Conservation (phyloP, 2,797 vertebrate species). For the Cephalopachus bancanus region DNA sequence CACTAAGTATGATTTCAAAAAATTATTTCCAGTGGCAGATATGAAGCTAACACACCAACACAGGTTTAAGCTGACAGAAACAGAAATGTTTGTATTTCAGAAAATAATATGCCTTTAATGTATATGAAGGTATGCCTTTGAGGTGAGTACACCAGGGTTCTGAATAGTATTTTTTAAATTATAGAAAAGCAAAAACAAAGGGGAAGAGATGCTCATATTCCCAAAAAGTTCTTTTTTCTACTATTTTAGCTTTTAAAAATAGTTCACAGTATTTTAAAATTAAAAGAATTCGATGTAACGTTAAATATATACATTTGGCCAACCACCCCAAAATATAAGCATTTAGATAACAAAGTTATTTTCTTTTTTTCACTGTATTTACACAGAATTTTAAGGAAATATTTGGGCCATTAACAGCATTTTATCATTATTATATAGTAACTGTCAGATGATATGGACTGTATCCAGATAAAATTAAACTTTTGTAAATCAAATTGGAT, state of each 20-base stretch:
- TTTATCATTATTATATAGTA: constrained; percentile 49
- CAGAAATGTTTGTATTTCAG: background rate
- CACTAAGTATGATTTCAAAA: constrained; percentile 6
- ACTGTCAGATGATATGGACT: constrained; percentile 47
- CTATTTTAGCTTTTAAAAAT: constrained; percentile 8
- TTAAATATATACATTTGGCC: constrained; percentile 17
- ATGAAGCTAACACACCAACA: background rate
- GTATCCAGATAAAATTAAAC: constrained; percentile 65
- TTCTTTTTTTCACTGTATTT: constrained; percentile 41
- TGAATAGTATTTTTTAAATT: constrained; percentile 45
- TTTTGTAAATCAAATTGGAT: constrained; percentile 62
- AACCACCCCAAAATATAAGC: background rate
- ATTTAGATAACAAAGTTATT: constrained; percentile 25
- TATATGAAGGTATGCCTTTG: too few species aligned
- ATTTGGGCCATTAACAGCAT: constrained; percentile 20
- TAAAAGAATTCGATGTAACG: background rate
- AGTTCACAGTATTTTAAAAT: background rate
- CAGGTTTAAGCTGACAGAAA: background rate
- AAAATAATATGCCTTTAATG: constrained; percentile 28
- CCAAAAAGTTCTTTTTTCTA: background rate
- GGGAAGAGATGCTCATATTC: background rate
- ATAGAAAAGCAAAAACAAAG: constrained; percentile 61
- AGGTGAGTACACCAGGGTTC: background rate
- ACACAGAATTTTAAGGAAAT: constrained; percentile 26
- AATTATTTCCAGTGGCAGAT: background rate